Conservation (phyloP, 1,140 invertebrate genomes). For the Pygmarrhopalites habei region DNA sequence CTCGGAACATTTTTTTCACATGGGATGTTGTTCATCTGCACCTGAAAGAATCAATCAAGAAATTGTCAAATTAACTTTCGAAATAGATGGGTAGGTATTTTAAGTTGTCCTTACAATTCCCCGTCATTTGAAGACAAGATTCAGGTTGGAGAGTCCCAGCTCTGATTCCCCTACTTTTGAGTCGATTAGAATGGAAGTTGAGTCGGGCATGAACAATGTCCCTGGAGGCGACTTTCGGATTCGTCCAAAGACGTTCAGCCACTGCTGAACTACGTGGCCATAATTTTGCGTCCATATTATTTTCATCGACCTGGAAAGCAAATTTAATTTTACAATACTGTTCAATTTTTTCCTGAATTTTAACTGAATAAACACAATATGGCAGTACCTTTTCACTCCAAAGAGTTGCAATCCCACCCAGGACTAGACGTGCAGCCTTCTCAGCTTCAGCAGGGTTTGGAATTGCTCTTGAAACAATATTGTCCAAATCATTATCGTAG, state of each 20-base stretch:
- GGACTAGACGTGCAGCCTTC: slow-evolving; percentile 4
- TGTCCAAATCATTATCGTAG: slow-evolving; percentile 32
- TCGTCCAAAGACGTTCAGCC: slow-evolving; percentile 28
- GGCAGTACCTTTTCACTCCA: neutral
- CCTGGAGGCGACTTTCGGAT: slow-evolving; percentile 10
- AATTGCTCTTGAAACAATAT: slow-evolving; percentile 6
- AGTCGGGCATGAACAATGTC: slow-evolving; percentile 35
- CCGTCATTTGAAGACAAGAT: slow-evolving; percentile 57
- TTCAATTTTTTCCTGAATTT: neutral
- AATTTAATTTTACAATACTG: neutral
- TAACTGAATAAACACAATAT: neutral
- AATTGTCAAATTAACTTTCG: neutral
- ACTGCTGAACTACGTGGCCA: slow-evolving; percentile 24
- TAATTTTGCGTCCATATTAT: slow-evolving; percentile 26
- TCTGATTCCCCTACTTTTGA: slow-evolving; percentile 39
- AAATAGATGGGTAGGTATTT: neutral
- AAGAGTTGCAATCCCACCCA: slow-evolving; percentile 25
- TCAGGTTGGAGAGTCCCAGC: slow-evolving; percentile 40
- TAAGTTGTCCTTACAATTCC: slow-evolving; percentile 1
- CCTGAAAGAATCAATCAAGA: neutral
- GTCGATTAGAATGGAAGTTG: slow-evolving; percentile 39
- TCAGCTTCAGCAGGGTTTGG: neutral
- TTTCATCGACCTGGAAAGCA: slow-evolving; percentile 26
- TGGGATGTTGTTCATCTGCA: neutral
- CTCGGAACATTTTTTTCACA: neutral